Conservation (phyloP, 2,888 invertebrate genomes). For the Hofmannophila pseudospretella region DNA sequence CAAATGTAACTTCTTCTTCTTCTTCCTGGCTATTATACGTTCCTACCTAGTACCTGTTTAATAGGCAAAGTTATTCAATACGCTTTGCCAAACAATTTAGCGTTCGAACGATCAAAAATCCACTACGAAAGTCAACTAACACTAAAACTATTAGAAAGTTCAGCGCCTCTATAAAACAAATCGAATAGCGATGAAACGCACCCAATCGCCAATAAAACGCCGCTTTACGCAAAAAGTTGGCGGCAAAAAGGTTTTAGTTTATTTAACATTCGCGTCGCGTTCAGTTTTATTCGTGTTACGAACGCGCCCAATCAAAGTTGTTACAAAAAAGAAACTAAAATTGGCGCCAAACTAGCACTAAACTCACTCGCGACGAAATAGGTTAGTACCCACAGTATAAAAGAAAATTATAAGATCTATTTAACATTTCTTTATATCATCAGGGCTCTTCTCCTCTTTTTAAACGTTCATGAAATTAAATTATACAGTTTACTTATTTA, state of each 20-base stretch:
- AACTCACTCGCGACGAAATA: too few species aligned
- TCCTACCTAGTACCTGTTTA: too few species aligned
- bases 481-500: too few species aligned
- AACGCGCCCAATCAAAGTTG: constrained; percentile 45
- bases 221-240: constrained; percentile 29
- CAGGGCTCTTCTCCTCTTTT: too few species aligned
- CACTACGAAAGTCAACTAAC: background rate
- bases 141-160: constrained; percentile 4
- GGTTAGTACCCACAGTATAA: too few species aligned
- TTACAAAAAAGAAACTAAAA: constrained; percentile 30
- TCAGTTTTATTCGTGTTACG: constrained; percentile 26
- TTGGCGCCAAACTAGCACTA: constrained; percentile 25
- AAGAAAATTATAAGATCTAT: too few species aligned
- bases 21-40: too few species aligned
- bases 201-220: constrained; percentile 40
- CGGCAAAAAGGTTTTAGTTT: constrained; percentile 33
- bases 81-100: too few species aligned
- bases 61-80: too few species aligned
- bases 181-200: constrained; percentile 39
- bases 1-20: too few species aligned
- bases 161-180: constrained; percentile 21
- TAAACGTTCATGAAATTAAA: too few species aligned
- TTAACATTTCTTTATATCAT: too few species aligned
- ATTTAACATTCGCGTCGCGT: constrained; percentile 49
- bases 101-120: background rate